Percentiles rank a stretch among this genome's conserved stretches.
phyloP scores from a whole-genome alignment of 2,888 invertebrate species.

The Oxycera nigricornis region DNA sequence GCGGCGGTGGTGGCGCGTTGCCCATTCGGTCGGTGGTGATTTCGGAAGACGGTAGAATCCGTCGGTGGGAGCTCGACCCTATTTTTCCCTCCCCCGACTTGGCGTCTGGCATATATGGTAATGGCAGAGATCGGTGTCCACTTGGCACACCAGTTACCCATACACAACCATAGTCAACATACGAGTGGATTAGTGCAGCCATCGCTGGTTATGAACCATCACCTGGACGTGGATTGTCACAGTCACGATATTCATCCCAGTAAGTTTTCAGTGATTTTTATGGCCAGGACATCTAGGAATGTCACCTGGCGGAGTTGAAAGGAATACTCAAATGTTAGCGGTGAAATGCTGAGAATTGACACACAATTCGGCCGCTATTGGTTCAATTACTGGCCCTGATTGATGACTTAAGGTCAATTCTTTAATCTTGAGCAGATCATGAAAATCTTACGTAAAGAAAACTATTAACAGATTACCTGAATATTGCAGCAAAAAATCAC shows the following conservation, averaged over 20 bases:
- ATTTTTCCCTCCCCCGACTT: conserved; percentile 2
- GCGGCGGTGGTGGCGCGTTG: not conserved
- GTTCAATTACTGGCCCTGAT: no score
- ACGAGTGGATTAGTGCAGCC: conserved; percentile 68
- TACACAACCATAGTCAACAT: conserved; percentile 61
- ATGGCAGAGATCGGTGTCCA: conserved; percentile 72
- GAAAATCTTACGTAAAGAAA: no score
- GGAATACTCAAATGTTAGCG: no score
- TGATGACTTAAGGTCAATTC: no score
- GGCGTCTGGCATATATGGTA: conserved; percentile 64
- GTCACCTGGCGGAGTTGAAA: no score
- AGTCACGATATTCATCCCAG: conserved; percentile 61
- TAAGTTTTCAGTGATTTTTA: conserved; percentile 48
- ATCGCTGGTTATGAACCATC: conserved; percentile 69
- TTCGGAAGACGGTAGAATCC: conserved; percentile 14
- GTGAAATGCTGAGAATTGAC: no score
- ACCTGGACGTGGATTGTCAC: conserved; percentile 63
- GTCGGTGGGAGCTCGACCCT: conserved; percentile 9
- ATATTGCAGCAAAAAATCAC: no score
- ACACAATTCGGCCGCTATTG: no score
- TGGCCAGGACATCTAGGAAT: no score
- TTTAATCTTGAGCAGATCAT: no score
- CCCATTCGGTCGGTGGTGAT: not conserved
- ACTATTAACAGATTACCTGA: no score
- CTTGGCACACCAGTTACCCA: conserved; percentile 70